phyloP scores from a whole-genome alignment of 1,140 invertebrate species.

The Drosophila carrolli region DNA sequence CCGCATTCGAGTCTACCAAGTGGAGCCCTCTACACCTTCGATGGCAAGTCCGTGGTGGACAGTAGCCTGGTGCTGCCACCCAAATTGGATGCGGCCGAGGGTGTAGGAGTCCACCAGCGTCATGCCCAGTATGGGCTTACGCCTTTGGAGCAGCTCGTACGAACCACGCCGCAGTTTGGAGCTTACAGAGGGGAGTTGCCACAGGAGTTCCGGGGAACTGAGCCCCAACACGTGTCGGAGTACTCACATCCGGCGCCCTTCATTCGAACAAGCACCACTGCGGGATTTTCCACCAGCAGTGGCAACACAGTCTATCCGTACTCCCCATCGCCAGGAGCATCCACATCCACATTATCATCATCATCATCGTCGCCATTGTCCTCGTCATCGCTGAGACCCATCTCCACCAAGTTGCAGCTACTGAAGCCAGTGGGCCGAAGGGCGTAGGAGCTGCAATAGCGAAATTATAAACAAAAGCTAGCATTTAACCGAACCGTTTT shows the following conservation, averaged over 20 bases:
- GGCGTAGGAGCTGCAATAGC: conserved; percentile 59
- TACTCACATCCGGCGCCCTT: conserved; percentile 43
- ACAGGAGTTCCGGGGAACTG: conserved; percentile 66
- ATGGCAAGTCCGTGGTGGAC: conserved; percentile 89
- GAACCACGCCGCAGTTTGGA: conserved; percentile 89
- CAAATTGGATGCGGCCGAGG: conserved; percentile 85
- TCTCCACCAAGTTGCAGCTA: conserved; percentile 78
- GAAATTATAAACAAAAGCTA: conserved; percentile 64
- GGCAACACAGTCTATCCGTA: conserved; percentile 22
- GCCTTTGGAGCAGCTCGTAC: conserved; percentile 86
- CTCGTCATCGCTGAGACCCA: conserved; percentile 70
- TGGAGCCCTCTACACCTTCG: conserved; percentile 88
- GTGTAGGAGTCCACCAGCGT: conserved; percentile 57
- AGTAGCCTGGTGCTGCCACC: conserved; percentile 87
- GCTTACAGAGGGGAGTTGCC: conserved; percentile 90
- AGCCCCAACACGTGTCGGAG: conserved; percentile 42
- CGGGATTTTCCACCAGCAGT: conserved; percentile 20
- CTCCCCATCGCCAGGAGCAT: conserved; percentile 17
- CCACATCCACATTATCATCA: conserved; percentile 22
- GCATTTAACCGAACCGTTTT: conserved; percentile 65
- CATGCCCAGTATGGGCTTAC: conserved; percentile 86
- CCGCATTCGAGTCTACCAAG: conserved; percentile 80
- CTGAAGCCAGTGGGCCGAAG: conserved; percentile 54
- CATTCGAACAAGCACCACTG: conserved; percentile 25
- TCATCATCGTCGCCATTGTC: conserved; percentile 38